Conservation (phyloP, 2,888 invertebrate species). For the Eumacrocentrus americanus region DNA sequence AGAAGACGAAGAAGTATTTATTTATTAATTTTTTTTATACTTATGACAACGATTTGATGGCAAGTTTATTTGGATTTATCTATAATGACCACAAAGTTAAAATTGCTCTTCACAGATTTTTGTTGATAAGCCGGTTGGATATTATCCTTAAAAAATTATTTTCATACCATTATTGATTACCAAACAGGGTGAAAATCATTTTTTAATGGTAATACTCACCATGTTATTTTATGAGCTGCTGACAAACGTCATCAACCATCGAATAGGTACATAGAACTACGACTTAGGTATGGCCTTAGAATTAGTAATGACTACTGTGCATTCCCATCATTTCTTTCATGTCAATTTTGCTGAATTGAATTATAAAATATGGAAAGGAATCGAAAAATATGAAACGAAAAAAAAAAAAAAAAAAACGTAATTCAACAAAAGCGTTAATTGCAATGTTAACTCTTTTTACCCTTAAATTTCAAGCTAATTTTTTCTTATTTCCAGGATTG, state of each 20-base stretch:
- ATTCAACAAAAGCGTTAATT: not conserved
- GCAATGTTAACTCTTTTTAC: not conserved
- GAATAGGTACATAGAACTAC: slow-evolving; percentile 43
- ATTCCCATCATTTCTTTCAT: slow-evolving; percentile 24
- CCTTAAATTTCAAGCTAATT: not conserved
- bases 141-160: too few species aligned
- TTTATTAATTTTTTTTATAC: not conserved
- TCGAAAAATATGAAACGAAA: not conserved
- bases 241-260: slow-evolving; percentile 26
- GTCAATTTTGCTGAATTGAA: not conserved
- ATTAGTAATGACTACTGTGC: slow-evolving; percentile 30
- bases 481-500: too few species aligned
- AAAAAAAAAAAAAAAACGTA: not conserved
- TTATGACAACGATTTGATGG: not conserved
- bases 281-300: slow-evolving; percentile 38
- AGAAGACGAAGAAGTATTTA: not conserved
- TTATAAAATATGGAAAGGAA: too few species aligned
- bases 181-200: too few species aligned
- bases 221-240: not conserved
- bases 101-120: too few species aligned
- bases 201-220: not conserved
- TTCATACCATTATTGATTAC: too few species aligned
- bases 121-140: too few species aligned
- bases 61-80: not conserved
- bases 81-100: not conserved